Evolutionary conservation across 1,140 invertebrate species (phyloP).

Genomic region (Tetramorium simillimum): DNA sequence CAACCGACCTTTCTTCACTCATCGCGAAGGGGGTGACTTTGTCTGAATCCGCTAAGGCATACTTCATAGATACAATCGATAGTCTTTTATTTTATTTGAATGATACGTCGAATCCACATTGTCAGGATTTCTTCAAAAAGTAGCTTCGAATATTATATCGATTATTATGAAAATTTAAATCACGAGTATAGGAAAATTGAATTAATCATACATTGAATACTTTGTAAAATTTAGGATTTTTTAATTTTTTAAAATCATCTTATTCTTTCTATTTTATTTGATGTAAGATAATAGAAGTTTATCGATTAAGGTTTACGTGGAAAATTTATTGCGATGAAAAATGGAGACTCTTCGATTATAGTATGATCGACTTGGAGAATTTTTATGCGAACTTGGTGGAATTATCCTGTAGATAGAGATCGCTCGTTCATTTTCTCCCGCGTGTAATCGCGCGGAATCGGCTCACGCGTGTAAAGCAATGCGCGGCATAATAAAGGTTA

Average conservation of each 20-base stretch:
- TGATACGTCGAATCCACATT: background rate
- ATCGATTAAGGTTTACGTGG: background rate
- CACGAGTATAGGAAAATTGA: background rate
- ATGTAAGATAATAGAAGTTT: background rate
- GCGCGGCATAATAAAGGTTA: conserved; percentile 68
- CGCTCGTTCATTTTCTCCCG: background rate
- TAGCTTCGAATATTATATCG: background rate
- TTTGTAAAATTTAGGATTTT: background rate
- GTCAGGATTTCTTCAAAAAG: background rate
- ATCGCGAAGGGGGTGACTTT: conserved; percentile 66
- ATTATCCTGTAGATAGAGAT: background rate
- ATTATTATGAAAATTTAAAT: background rate
- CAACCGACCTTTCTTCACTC: conserved; percentile 82
- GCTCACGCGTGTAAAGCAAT: conserved; percentile 26
- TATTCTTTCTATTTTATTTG: background rate
- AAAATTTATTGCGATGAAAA: background rate
- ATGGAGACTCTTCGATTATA: background rate
- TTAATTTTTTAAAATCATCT: background rate
- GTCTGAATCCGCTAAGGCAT: conserved; percentile 40
- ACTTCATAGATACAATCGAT: conserved; percentile 52
- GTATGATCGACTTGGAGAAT: background rate
- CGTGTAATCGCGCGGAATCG: conserved; percentile 49
- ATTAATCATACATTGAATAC: background rate
- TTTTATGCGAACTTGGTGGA: background rate
- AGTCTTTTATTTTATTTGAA: conserved; percentile 14